Evolutionary conservation across 2,113 vertebrate species (phyloP).

Genomic region (Copsychus sechellarum): DNA sequence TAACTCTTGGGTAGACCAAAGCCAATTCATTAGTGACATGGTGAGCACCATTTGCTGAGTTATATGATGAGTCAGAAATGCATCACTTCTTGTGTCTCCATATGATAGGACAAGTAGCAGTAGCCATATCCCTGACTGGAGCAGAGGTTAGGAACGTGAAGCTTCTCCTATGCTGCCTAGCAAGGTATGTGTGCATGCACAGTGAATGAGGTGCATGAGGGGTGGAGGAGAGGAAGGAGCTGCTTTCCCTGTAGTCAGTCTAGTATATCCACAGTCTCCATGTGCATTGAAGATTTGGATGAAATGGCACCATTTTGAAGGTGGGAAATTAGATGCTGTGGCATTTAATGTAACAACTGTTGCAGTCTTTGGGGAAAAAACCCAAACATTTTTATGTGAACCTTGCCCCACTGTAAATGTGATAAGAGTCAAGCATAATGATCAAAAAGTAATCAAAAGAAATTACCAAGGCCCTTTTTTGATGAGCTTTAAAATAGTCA

Average conservation of each 20-base stretch:
- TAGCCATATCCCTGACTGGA: neutral
- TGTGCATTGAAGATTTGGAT: neutral
- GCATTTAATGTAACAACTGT: neutral
- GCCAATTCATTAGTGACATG: neutral
- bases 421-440: neutral
- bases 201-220: neutral
- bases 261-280: accelerated
- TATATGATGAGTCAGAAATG: neutral
- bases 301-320: neutral
- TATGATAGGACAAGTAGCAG: neutral
- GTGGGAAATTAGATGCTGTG: neutral
- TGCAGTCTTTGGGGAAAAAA: neutral
- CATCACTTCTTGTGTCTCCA: neutral
- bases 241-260: neutral
- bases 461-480: neutral
- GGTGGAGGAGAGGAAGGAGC: neutral
- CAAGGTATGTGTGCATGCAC: no score
- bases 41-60: neutral
- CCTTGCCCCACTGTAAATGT: neutral
- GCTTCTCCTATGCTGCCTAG: neutral
- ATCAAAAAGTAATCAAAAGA: neutral
- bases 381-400: neutral
- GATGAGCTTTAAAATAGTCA: neutral
- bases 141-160: neutral
- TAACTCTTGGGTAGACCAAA: neutral